phyloP scores from a whole-genome alignment of 2,797 vertebrate species.

The Trachops cirrhosus region DNA sequence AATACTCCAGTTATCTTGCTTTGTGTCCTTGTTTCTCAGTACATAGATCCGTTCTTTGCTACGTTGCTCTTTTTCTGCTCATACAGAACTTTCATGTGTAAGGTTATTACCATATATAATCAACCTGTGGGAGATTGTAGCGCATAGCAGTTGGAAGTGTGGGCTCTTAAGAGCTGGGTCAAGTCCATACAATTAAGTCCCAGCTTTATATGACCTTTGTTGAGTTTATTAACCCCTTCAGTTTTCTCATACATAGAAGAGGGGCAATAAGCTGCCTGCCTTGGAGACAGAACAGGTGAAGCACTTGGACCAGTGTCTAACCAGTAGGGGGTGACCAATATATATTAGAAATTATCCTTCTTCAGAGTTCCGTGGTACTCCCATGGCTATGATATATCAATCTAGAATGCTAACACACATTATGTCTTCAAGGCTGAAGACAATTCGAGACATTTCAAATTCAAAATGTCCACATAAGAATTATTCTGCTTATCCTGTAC shows the following conservation, averaged over 20 bases:
- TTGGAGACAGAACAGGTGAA: neutral
- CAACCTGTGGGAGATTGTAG: neutral
- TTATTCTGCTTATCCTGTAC: neutral
- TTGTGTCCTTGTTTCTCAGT: neutral
- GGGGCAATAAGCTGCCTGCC: neutral
- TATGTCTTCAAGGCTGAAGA: neutral
- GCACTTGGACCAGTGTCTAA: neutral
- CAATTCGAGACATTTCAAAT: neutral
- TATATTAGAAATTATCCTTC: neutral
- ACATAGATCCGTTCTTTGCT: neutral
- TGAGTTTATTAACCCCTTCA: neutral
- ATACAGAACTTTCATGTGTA: neutral
- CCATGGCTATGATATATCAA: fast-evolving
- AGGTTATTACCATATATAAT: neutral
- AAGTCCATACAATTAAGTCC: neutral
- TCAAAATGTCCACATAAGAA: neutral
- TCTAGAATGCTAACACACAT: neutral
- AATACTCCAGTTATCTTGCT: neutral
- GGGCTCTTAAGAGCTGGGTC: neutral
- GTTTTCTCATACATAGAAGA: neutral
- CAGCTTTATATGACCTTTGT: too few relatives aligned
- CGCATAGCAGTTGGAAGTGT: neutral
- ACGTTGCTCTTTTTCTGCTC: neutral
- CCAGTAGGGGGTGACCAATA: neutral
- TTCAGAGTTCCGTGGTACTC: neutral